Evolutionary conservation across 92 coral and sea anemone genomes (phyloP), one percentile per base, ranked within the genome.

Genomic region (Scolanthus callimorphus): DNA sequence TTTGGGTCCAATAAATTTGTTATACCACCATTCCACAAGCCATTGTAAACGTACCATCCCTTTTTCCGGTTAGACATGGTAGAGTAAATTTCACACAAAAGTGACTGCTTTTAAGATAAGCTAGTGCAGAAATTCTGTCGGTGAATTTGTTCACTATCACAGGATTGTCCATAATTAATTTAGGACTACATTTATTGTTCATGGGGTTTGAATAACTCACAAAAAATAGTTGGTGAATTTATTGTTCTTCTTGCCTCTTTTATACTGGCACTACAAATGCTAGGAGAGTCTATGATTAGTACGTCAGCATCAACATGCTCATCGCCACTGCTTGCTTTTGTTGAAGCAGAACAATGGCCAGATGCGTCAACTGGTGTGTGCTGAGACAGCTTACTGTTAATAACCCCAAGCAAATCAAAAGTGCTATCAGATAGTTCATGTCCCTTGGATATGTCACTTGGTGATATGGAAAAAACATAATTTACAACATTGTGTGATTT

Each of bases 31-130:
- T 66, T 66, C 64, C 64, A 55, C 15, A 67, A 4, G 51, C 65
- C 65, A 67, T 67, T 67, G 44, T 67, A 44, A 6, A 67, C 64
- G 45, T 1, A 67, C 74, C 74, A 41, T 2, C 74, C 77, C 1
- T n/a, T 25, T 59, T 69, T 69, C 4, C 1, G 31, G 0, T 15
- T 13, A 12, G 57, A 45, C 27, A 29, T 47, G 3, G 67, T 58
- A 17, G 60, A 58, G 25, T 39, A 69, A 3, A 59, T 54, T 58
- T 69, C 67, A 69, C 77, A 69, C 46, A 49, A 59, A 53, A 69
- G 55, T 69, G 77, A 47, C 60, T 38, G 3, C 67, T 45, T 60
- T 70, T 70, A n/a, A 70, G 25, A 49, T 59, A 70, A 8, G 60
- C 69, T 31, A 70, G 48, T 24, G 59, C 77, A 46, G 77, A 70